Base-by-base conservation (phyloP, 2,888 invertebrate genomes). In the Caenorhabditis becei region DNA sequence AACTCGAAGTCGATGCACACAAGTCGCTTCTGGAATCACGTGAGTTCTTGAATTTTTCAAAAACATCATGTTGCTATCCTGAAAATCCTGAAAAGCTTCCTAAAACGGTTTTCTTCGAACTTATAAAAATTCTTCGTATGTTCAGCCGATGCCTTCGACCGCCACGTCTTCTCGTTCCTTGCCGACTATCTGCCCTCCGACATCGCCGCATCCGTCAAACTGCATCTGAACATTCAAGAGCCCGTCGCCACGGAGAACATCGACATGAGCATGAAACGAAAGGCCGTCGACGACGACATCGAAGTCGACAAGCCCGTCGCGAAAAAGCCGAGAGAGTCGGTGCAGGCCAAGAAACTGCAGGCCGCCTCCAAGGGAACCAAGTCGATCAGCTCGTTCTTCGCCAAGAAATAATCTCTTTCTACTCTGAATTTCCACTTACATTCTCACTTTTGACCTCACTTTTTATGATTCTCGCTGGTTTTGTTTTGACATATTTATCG, bases 341-440 rank as follows among this genome's bases (percentile, higher is more conserved):
- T 79, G 7, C 79, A 84, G 16, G 67, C 82, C 74, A 88, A 88
- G 81, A 83, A 85, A 47, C 63, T 88, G 61, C 80, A 85, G 54
- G 78, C 82, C 23, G 88, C 88, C 14, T 86, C 87, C 51, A 88
- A 88, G 71, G 88, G 88, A 44, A 88, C 88, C 23, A 87, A 85
- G 56, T 82, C 78, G 51, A 84, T 88, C 41, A 70, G 78, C 47
- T 75, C 78, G 35, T 88, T 88, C 74, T 88, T 88, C 72, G 62
- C 35, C 0, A 85, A 86, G 53, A 86, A 88, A 75, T 77, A 44
- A 61, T 16, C 7, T 26, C 28, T 47, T 65, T 62, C 56, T 54
- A 23, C 47, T 11, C 11, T 20, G 8, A 41, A 59, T 47, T 47
- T 47, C 41, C 23, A 37, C 32, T 14, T n/a, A n/a, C 23, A n/a